phyloP scores from a whole-genome alignment of 2,888 invertebrate species.

The Andrena chrysosceles region DNA sequence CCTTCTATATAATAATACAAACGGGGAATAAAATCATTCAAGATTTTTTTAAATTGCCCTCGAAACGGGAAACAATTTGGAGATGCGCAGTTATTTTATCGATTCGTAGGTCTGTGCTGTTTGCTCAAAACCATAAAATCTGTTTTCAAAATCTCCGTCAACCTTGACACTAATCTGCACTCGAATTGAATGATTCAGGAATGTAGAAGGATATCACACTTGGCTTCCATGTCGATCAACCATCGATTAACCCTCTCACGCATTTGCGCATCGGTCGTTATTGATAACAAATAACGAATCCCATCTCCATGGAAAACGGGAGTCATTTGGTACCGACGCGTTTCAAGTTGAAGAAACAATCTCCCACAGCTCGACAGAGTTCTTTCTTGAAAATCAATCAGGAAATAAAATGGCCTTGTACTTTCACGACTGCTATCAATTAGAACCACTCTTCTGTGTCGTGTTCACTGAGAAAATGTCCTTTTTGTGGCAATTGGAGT shows the following conservation, averaged over 20 bases:
- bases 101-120: neutral
- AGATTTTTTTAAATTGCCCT: too few relatives aligned
- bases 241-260: conserved; percentile 54
- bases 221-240: conserved; percentile 48
- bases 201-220: conserved; percentile 47
- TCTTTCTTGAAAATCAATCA: too few relatives aligned
- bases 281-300: conserved; percentile 34
- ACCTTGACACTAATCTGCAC: conserved; percentile 62
- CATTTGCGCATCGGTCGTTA: conserved; percentile 13
- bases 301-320: conserved; percentile 3
- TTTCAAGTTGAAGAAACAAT: neutral
- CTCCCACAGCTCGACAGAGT: neutral
- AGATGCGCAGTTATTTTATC: neutral
- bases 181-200: conserved; percentile 55
- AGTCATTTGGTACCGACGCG: neutral
- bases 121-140: conserved; percentile 41
- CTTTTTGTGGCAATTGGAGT: too few relatives aligned
- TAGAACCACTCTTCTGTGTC: too few relatives aligned
- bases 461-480: too few relatives aligned
- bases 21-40: too few relatives aligned
- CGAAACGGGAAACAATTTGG: neutral
- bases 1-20: too few relatives aligned
- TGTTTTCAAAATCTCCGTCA: conserved; percentile 6
- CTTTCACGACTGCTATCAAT: too few relatives aligned
- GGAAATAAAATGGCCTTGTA: too few relatives aligned